These are phyloP conservation scores for Oreochromis niloticus DNA, from an alignment of 2,113 vertebrate species.

Conservation along the genomic window DNA sequence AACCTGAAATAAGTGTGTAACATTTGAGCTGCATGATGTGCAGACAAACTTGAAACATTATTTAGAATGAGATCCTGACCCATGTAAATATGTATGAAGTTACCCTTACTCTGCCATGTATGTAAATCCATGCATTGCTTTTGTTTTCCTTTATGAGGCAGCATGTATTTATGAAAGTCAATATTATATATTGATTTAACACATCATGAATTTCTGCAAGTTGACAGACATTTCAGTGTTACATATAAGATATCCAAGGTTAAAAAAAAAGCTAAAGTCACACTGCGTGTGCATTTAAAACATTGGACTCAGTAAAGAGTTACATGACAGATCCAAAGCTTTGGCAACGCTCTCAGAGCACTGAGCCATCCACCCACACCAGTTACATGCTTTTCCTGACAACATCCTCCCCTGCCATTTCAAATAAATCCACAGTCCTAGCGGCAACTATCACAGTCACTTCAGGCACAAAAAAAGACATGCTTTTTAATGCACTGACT, in stretches of 20 bases:
- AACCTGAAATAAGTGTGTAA: background rate
- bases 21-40: background rate
- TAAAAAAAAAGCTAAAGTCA: background rate
- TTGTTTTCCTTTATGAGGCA: background rate
- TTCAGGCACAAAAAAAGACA: background rate
- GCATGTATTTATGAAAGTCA: background rate
- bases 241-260: background rate
- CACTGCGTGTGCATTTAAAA: background rate
- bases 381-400: background rate
- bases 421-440: background rate
- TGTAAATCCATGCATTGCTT: background rate
- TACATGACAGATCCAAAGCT: background rate
- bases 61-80: background rate
- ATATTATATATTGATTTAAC: background rate
- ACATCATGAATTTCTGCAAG: background rate
- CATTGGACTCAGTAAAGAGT: background rate
- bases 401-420: background rate
- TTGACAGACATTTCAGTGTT: background rate
- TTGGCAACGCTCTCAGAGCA: background rate
- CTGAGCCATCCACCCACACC: background rate
- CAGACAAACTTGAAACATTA: background rate
- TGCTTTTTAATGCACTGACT: background rate
- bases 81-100: background rate
- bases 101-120: background rate
- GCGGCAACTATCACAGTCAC: background rate